A percentile compares a stretch with the other conserved stretches of the same genome.
Evolutionary conservation across 1,140 invertebrate species (phyloP).

Genomic region (Bombus waltoni): DNA sequence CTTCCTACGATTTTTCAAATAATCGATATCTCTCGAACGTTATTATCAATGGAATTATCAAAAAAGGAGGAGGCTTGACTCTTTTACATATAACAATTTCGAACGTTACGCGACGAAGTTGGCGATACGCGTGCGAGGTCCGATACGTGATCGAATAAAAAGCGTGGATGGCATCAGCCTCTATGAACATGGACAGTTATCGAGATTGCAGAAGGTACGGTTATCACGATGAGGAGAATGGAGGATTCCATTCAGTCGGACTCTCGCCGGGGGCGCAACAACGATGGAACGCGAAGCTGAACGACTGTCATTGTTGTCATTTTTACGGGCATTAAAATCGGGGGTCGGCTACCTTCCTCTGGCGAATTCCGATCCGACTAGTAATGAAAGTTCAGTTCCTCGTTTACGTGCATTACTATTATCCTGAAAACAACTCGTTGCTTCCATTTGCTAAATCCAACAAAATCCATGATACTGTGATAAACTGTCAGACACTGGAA

Average conservation of each 20-base stretch:
- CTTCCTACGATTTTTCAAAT: too few species aligned
- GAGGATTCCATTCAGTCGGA: slow-evolving; percentile 72
- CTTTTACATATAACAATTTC: background rate
- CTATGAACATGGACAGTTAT: slow-evolving; percentile 68
- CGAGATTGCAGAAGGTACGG: slow-evolving; percentile 69
- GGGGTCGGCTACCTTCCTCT: slow-evolving; percentile 12
- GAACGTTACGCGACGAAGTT: background rate
- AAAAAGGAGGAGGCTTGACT: background rate
- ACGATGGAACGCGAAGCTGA: slow-evolving; percentile 70
- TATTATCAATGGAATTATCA: too few species aligned
- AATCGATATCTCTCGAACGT: too few species aligned
- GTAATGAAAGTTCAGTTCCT: slow-evolving; percentile 19
- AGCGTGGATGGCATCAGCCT: background rate
- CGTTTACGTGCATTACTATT: background rate
- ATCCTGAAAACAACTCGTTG: background rate
- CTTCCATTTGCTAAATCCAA: background rate
- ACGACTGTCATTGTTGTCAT: slow-evolving; percentile 76
- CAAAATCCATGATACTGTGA: too few species aligned
- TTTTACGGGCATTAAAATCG: slow-evolving; percentile 70
- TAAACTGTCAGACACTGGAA: too few species aligned
- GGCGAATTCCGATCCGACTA: slow-evolving; percentile 31
- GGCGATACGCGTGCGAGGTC: background rate
- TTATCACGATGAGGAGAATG: slow-evolving; percentile 75
- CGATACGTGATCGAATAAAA: slow-evolving; percentile 22
- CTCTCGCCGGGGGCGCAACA: slow-evolving; percentile 69